Evolutionary conservation across 2,888 invertebrate genomes (phyloP).

Genomic region (Nudaria mundana): DNA sequence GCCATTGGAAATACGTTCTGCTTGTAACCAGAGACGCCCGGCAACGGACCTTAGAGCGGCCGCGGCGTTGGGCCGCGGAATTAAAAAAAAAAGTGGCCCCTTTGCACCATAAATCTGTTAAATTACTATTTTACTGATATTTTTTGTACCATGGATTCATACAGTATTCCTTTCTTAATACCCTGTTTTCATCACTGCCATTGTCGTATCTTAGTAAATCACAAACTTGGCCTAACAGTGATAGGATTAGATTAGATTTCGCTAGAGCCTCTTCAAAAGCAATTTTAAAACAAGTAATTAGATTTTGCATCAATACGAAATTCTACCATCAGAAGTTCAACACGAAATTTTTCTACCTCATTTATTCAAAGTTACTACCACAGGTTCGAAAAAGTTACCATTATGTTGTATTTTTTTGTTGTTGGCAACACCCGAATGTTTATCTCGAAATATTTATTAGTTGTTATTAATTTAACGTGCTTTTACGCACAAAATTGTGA

Average conservation of each 20-base stretch:
- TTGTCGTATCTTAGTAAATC: slow-evolving; percentile 28
- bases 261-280: slow-evolving; percentile 65
- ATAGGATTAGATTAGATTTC: slow-evolving; percentile 66
- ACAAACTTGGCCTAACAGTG: slow-evolving; percentile 30
- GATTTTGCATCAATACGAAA: slow-evolving; percentile 19
- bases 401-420: slow-evolving; percentile 31
- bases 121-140: no score
- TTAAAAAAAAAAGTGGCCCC: no score
- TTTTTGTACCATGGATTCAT: no score
- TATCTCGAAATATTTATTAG: slow-evolving; percentile 37
- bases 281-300: slow-evolving; percentile 37
- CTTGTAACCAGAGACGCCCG: no score
- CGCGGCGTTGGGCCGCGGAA: no score
- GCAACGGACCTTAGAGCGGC: neutral
- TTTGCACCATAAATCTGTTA: no score
- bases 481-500: slow-evolving; percentile 51
- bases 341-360: slow-evolving; percentile 53
- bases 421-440: slow-evolving; percentile 27
- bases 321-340: slow-evolving; percentile 21
- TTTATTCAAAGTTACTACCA: slow-evolving; percentile 34
- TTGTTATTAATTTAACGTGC: slow-evolving; percentile 43
- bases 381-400: slow-evolving; percentile 43
- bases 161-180: no score
- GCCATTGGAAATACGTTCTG: no score
- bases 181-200: slow-evolving; percentile 11